These are phyloP conservation scores for Aricia agestis DNA, from an alignment of 1,140 invertebrate genomes.

Conservation along the genomic window DNA sequence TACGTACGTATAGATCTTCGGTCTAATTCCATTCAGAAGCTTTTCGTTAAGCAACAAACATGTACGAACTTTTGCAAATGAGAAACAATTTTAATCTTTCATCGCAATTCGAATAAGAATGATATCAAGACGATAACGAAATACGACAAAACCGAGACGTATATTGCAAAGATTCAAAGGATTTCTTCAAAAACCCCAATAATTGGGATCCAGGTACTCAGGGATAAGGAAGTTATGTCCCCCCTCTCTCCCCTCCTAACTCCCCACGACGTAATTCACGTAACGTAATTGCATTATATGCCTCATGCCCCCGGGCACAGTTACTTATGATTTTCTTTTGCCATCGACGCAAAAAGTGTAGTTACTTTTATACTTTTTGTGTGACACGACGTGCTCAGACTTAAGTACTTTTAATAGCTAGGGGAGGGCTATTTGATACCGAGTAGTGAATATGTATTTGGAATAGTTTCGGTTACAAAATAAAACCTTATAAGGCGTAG, in stretches of 20 bases:
- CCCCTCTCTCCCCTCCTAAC: not conserved
- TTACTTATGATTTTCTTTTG: not conserved
- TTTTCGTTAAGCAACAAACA: no score
- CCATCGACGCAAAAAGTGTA: not conserved
- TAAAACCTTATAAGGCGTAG: no score
- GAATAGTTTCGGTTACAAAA: no score
- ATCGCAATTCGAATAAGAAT: no score
- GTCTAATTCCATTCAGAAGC: no score
- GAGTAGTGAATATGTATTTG: no score
- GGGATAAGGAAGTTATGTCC: not conserved
- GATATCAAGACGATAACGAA: no score
- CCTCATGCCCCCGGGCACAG: not conserved
- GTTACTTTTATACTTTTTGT: not conserved
- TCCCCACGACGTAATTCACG: not conserved
- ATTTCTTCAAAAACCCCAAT: not conserved
- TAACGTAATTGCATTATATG: slow-evolving; percentile 3
- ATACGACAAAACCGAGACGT: not conserved
- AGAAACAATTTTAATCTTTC: no score
- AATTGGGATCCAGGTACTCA: not conserved
- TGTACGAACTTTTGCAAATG: no score
- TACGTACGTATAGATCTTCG: no score
- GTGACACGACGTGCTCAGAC: not conserved
- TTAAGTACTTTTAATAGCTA: not conserved
- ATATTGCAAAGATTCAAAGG: not conserved
- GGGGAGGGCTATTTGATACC: not conserved